phyloP scores from a whole-genome alignment of 2,113 vertebrate genomes.

The Tricholaema leucomelas region DNA sequence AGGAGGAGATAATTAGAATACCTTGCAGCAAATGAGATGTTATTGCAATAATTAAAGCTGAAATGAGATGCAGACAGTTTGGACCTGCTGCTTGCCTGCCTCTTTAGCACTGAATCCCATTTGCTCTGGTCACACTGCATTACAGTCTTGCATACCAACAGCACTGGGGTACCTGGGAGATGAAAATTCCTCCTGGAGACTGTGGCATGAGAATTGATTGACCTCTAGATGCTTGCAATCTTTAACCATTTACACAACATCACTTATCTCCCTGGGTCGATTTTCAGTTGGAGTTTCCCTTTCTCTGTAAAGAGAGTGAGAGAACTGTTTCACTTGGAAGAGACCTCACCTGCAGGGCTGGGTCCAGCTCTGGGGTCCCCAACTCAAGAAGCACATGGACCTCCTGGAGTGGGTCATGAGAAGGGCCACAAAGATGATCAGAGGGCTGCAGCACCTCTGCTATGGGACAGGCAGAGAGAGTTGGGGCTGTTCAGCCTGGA shows the following conservation, averaged over 20 bases:
- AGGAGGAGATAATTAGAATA: constrained; percentile 78
- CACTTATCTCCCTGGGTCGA: not conserved
- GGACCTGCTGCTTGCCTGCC: constrained; percentile 59
- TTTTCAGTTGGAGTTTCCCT: not conserved
- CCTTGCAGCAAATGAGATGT: constrained; percentile 78
- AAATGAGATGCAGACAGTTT: constrained; percentile 74
- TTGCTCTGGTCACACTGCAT: constrained; percentile 65
- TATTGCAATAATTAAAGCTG: constrained; percentile 79
- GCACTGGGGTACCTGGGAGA: constrained; percentile 30
- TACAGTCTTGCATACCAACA: constrained; percentile 57
- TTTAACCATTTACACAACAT: not conserved
- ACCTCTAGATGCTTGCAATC: not conserved
- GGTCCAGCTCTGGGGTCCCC: too few relatives aligned
- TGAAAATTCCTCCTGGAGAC: constrained; percentile 25
- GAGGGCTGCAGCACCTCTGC: too few relatives aligned
- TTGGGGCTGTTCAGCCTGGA: too few relatives aligned
- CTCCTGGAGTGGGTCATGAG: too few relatives aligned
- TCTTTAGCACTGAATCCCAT: constrained; percentile 52
- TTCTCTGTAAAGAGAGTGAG: not conserved
- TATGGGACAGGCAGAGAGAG: too few relatives aligned
- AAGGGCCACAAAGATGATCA: too few relatives aligned
- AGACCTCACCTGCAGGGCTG: too few relatives aligned
- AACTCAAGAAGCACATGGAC: too few relatives aligned
- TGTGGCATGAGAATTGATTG: constrained; percentile 34
- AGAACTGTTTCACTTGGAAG: not conserved